Conservation (phyloP, 2,797 vertebrate species). For the Menidia menidia region DNA sequence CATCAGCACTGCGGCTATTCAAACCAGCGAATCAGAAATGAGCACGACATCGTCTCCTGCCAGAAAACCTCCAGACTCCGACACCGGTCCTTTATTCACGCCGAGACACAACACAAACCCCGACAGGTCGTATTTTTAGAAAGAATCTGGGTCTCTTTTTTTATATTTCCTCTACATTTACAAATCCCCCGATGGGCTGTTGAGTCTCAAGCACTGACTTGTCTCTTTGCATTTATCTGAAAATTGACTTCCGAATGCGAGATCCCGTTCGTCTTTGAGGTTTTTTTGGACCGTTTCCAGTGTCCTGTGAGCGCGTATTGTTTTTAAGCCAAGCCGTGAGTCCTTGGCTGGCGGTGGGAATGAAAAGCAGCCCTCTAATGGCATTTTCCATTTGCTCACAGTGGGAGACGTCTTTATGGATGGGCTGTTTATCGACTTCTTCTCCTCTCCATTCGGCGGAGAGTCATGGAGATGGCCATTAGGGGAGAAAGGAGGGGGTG, state of each 20-base stretch:
- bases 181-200: slow-evolving; percentile 28
- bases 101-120: slow-evolving; percentile 10
- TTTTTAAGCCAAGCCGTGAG: slow-evolving; percentile 17
- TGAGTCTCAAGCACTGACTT: slow-evolving; percentile 19
- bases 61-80: too few relatives aligned
- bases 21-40: slow-evolving; percentile 18
- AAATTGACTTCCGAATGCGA: slow-evolving; percentile 22
- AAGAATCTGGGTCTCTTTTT: slow-evolving; percentile 36
- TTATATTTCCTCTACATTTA: slow-evolving; percentile 45
- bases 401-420: slow-evolving; percentile 61
- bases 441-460: slow-evolving; percentile 46
- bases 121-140: slow-evolving; percentile 48
- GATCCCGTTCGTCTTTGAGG: slow-evolving; percentile 8
- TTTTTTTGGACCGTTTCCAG: slow-evolving; percentile 8
- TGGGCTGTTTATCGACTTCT: slow-evolving; percentile 38
- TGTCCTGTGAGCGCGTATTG: slow-evolving; percentile 2
- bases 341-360: slow-evolving; percentile 28
- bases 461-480: slow-evolving; percentile 23
- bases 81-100: not conserved
- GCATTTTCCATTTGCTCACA: slow-evolving; percentile 54
- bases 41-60: not conserved
- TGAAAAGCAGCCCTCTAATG: slow-evolving; percentile 56
- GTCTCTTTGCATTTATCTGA: slow-evolving; percentile 16
- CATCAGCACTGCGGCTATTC: slow-evolving; percentile 32
- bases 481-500: not conserved